Percentiles rank a stretch among this genome's conserved stretches.
phyloP scores from a whole-genome alignment of 2,113 vertebrate genomes.

The Albula glossodonta region DNA sequence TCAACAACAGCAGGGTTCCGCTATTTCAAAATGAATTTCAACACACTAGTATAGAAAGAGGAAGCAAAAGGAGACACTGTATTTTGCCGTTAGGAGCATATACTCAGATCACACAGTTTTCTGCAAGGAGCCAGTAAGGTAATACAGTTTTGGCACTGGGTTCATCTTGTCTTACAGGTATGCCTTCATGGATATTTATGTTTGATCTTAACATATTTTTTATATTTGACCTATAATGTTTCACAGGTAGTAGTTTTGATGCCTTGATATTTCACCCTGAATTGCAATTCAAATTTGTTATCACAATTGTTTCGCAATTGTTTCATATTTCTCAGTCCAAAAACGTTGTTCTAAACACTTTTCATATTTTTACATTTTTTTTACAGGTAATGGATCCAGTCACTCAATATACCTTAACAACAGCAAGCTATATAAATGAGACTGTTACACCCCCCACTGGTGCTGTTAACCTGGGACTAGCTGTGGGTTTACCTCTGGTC shows the following conservation, averaged over 20 bases:
- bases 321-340: not conserved
- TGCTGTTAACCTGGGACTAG: constrained; percentile 16
- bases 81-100: not conserved
- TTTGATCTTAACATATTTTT: not conserved
- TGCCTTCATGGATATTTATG: not conserved
- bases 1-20: not conserved
- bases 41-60: constrained; percentile 3
- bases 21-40: constrained; percentile 1
- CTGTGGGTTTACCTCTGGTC: constrained; percentile 46
- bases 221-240: not conserved
- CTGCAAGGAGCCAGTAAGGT: not conserved
- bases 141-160: not conserved
- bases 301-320: not conserved
- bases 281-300: not conserved
- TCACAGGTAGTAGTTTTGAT: not conserved
- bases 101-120: not conserved
- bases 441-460: not conserved
- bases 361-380: no score
- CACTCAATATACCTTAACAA: no score
- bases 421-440: not conserved
- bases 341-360: not conserved
- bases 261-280: not conserved
- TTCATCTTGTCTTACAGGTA: constrained; percentile 4
- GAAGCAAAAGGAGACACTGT: not conserved
- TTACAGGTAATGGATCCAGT: constrained; percentile 39